Base-by-base conservation (phyloP, 2,113 vertebrate genomes). In the Pituophis catenifer region DNA sequence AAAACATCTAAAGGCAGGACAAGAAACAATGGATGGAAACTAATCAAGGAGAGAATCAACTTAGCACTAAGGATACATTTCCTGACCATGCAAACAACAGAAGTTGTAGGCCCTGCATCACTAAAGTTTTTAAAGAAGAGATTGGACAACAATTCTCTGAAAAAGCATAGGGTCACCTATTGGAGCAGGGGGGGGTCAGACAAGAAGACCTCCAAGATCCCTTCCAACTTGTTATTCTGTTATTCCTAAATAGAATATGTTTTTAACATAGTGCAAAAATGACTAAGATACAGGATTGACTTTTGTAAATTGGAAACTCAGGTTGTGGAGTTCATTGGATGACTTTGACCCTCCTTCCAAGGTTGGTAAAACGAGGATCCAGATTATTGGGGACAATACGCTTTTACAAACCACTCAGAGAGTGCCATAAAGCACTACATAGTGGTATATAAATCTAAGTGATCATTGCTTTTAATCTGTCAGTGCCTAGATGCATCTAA, bases 121-220 rank as follows among this genome's bases (percentile, higher is more conserved):
- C 62, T n/a, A 1, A 26, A 65, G 3, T 3, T 5, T 65, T 65
- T 65, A 5, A 65, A 65, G 26, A 29, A 62, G 24, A 62, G 26
- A n/a, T 65, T 65, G 29, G 62, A 65, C 62, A 65, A 62, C 11
- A 1, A 29, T n/a, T 65, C 1, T 65, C 62, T 65, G 62, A 65
- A 65, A 65, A 26, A 3, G 3, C 12, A 13, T 5, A 65, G 10
- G 10, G 26, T 65, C 11, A 1, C 62, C 10, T 65, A 12, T 5
- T 12, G n/a, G 62, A 29, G 11, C 11, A 29, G 26, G 0, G 10
- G 0, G 10, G 26, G 62, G 11, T 13, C 0, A 1, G 26, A n/a
- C 1, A 4, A 65, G 26, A 65, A 65, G 62, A 29, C 62, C 62
- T n/a, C 62, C 29, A n/a, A 29, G 26, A 65, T 65, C 62, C 26